These are phyloP conservation scores for Lepidocyrtoides sp. DNA, from an alignment of 2,888 invertebrate species.

Conservation along the genomic window DNA sequence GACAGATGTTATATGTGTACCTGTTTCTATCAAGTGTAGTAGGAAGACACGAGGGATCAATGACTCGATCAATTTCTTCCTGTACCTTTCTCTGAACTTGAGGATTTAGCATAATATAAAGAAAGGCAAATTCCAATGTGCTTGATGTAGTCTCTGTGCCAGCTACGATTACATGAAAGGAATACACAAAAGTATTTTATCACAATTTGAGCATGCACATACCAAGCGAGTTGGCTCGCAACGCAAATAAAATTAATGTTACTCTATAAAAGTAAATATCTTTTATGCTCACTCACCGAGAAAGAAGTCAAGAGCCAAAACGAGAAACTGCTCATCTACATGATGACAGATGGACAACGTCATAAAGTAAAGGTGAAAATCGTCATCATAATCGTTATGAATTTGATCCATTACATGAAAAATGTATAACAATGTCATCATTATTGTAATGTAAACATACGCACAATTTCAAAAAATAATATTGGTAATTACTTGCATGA, in stretches of 20 bases:
- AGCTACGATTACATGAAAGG: conserved; percentile 61
- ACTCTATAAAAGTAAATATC: not conserved
- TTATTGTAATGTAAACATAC: too few relatives aligned
- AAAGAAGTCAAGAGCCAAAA: conserved; percentile 80
- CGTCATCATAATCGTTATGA: conserved; percentile 42
- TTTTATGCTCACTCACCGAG: conserved; percentile 45
- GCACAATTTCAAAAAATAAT: too few relatives aligned
- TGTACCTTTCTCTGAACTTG: conserved; percentile 83
- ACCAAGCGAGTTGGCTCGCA: not conserved
- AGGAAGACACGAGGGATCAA: conserved; percentile 74
- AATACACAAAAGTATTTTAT: conserved; percentile 63
- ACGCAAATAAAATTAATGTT: conserved; percentile 32
- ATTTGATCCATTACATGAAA: not conserved
- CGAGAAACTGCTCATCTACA: conserved; percentile 81
- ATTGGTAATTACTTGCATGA: too few relatives aligned
- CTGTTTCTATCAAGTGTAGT: conserved; percentile 76
- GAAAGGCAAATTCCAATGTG: conserved; percentile 84
- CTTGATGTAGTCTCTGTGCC: conserved; percentile 83
- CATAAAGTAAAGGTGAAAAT: conserved; percentile 47
- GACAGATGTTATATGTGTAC: conserved; percentile 53
- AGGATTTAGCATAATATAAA: conserved; percentile 83
- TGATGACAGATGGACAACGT: conserved; percentile 31
- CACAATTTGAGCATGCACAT: conserved; percentile 20
- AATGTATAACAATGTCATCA: not conserved
- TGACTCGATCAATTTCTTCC: conserved; percentile 84